Conservation (phyloP, 2,797 vertebrate genomes). For the Enteromius trimaculatus region DNA sequence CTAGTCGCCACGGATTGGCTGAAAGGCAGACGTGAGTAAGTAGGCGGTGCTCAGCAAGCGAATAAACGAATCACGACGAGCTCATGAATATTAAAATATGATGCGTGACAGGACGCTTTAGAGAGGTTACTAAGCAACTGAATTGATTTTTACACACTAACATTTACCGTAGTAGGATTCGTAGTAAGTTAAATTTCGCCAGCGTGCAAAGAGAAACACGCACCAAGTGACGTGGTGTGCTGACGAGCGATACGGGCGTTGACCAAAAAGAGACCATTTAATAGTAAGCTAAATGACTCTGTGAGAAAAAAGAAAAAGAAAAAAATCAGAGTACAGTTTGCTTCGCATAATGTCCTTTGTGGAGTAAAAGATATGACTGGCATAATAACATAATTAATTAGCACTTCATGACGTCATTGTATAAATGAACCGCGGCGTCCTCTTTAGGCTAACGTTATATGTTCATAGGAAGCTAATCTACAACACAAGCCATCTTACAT, state of each 20-base stretch:
- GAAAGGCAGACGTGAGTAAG: not conserved
- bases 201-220: conserved; percentile 57
- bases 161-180: conserved; percentile 2
- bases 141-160: not conserved
- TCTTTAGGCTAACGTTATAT: not conserved
- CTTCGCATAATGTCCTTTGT: not conserved
- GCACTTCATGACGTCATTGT: not conserved
- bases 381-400: not conserved
- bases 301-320: too few relatives aligned
- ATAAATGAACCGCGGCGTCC: not conserved
- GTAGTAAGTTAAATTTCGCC: not conserved
- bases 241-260: conserved; percentile 46
- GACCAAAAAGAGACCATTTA: conserved; percentile 5
- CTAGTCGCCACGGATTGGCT: not conserved
- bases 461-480: not conserved
- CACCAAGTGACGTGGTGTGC: conserved; percentile 69
- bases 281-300: not conserved
- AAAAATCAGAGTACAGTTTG: not conserved
- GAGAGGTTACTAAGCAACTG: conserved; percentile 16
- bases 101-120: not conserved
- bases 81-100: not conserved
- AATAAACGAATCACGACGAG: not conserved
- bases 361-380: not conserved
- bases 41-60: not conserved
- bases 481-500: not conserved